phyloP scores from a whole-genome alignment of 2,888 invertebrate species.

The Coenonympha arcania region DNA sequence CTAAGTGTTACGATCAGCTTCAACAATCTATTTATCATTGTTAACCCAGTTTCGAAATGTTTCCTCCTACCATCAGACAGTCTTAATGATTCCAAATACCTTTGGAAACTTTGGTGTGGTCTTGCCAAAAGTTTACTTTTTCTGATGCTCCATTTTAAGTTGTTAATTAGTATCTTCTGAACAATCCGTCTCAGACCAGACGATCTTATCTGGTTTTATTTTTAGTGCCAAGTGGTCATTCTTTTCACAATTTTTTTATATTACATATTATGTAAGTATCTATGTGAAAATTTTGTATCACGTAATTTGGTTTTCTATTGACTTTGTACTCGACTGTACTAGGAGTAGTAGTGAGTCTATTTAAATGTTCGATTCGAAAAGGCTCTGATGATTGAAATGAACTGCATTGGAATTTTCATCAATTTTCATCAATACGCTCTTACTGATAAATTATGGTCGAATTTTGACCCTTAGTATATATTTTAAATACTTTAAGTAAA shows the following conservation, averaged over 20 bases:
- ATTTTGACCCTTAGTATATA: background rate
- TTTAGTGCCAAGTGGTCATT: constrained; percentile 10
- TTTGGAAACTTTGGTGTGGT: constrained; percentile 24
- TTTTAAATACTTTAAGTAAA: background rate
- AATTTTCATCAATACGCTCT: too few relatives aligned
- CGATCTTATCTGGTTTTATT: constrained; percentile 1
- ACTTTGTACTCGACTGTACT: background rate
- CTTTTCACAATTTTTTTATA: background rate
- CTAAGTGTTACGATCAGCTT: constrained; percentile 4
- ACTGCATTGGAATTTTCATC: too few relatives aligned
- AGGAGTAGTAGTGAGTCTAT: too few relatives aligned
- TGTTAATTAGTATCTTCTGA: constrained; percentile 1
- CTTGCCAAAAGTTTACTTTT: constrained; percentile 39
- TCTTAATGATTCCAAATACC: constrained; percentile 18
- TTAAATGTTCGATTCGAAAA: too few relatives aligned
- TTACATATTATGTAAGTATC: background rate
- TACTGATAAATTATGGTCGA: too few relatives aligned
- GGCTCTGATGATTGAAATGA: too few relatives aligned
- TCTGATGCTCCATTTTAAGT: background rate
- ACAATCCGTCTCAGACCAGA: background rate
- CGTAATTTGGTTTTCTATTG: background rate
- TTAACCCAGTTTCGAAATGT: constrained; percentile 17
- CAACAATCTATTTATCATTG: constrained; percentile 16
- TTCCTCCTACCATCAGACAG: constrained; percentile 11
- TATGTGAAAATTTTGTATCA: background rate